A percentile compares a stretch with the other conserved stretches of the same genome.
Conservation (phyloP, 2,797 vertebrate genomes). For the Dicrostonyx torquatus region DNA sequence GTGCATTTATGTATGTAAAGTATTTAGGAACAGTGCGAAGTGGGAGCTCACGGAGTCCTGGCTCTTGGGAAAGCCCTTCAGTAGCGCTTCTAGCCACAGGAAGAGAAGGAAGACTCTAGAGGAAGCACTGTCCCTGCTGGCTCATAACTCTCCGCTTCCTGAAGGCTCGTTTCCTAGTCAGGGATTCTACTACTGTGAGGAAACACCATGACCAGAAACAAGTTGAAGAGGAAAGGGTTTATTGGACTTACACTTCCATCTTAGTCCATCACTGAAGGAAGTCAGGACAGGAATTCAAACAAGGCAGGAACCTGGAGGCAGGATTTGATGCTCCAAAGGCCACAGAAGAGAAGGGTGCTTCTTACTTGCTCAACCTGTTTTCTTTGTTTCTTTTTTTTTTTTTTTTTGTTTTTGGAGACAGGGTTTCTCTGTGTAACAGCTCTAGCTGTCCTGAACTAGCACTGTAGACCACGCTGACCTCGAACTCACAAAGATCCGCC, state of each 20-base stretch:
- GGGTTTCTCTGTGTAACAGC: no score
- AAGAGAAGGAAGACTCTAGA: slow-evolving; percentile 1
- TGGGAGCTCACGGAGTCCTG: slow-evolving; percentile 20
- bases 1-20: background rate
- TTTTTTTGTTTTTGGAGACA: no score
- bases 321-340: background rate
- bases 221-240: background rate
- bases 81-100: background rate
- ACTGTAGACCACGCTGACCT: no score
- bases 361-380: background rate
- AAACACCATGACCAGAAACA: background rate
- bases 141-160: background rate
- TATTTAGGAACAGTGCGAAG: slow-evolving; percentile 2
- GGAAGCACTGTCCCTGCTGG: background rate
- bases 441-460: no score
- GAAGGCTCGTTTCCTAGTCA: background rate
- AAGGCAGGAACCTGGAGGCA: background rate
- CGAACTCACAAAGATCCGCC: no score
- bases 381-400: background rate
- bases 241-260: background rate
- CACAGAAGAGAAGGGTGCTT: background rate
- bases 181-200: background rate
- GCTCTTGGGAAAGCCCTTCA: slow-evolving; percentile 2
- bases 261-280: background rate
- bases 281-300: no score